Base-by-base conservation (phyloP, 2,888 invertebrate genomes). In the Schizotus pectinicornis region DNA sequence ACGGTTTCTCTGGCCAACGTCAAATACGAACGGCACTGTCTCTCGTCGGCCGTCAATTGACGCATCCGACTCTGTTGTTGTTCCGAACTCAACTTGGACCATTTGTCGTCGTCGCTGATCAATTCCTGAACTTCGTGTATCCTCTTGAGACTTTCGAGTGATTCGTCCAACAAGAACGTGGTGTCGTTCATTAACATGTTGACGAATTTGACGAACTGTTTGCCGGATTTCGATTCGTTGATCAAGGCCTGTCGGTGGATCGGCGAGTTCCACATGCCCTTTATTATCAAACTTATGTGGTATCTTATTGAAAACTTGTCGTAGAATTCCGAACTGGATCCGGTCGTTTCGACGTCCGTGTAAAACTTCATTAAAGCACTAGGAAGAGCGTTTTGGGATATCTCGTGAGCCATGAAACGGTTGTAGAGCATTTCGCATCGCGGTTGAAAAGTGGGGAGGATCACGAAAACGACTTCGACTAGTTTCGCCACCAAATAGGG, bases 111-210 rank as follows among this genome's bases (percentile, higher is more conserved):
- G 71, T 89, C 89, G 46, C 88, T 86, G 84, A 92, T 90, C 45
- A 92, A 79, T 67, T 90, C 94, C 79, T 98, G 98, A 12, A 95
- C 90, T 76, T 91, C 90, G 81, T 92, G 91, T 71, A 92, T 92
- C 54, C 91, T 86, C 76, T 92, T 93, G 65, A 98, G 83, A 71
- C 94, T 93, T 81, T 96, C 92, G 48, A 96, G 80, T 76, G 96
- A 96, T 80, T 99, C 99, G 77, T 99, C 99, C 64, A 98, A 83
- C 57, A 98, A 84, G 82, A 96, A 98, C 49, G 97, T 98, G 13
- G 96, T 98, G 79, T 98, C 98, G 76, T 98, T 98, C 94, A 98
- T 98, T 67, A 98, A 81, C 96, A 98, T 94, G 79, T 98, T 98
- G 67, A 97, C 89, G 77, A 98, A 98, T 72, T 95, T 94, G 6